Evolutionary conservation across 2,113 vertebrate genomes (phyloP).

Genomic region (Marmota flaviventris): DNA sequence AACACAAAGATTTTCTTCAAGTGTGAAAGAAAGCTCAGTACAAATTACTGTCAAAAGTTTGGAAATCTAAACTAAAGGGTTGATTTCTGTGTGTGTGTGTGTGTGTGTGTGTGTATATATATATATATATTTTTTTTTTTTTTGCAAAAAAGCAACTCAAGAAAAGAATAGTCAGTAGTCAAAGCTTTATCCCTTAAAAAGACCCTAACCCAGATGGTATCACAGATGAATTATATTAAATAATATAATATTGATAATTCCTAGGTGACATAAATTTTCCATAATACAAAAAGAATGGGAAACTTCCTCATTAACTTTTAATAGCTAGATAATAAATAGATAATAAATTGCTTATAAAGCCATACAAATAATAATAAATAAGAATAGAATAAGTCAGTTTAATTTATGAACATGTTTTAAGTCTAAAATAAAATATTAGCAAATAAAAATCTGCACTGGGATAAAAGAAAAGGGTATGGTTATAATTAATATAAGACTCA

Average conservation of each 20-base stretch:
- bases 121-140: too few species aligned
- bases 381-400: neutral
- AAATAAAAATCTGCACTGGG: constrained; percentile 2
- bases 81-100: neutral
- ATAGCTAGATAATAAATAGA: neutral
- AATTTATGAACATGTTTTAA: constrained; percentile 41
- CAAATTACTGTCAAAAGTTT: constrained; percentile 51
- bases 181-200: constrained; percentile 24
- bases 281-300: constrained; percentile 45
- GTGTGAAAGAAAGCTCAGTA: neutral
- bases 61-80: constrained; percentile 45
- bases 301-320: neutral
- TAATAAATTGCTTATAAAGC: constrained; percentile 48
- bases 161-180: neutral
- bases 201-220: neutral
- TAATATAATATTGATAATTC: neutral
- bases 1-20: neutral
- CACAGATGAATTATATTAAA: constrained; percentile 18
- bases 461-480: constrained; percentile 45
- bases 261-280: constrained; percentile 40
- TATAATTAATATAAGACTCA: constrained; percentile 35
- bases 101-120: too few species aligned
- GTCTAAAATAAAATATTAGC: constrained; percentile 38
- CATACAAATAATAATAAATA: neutral
- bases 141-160: neutral